Evolutionary conservation across 1,140 invertebrate species (phyloP), one percentile per base, ranked within the genome.

Genomic region (Popillia japonica): DNA sequence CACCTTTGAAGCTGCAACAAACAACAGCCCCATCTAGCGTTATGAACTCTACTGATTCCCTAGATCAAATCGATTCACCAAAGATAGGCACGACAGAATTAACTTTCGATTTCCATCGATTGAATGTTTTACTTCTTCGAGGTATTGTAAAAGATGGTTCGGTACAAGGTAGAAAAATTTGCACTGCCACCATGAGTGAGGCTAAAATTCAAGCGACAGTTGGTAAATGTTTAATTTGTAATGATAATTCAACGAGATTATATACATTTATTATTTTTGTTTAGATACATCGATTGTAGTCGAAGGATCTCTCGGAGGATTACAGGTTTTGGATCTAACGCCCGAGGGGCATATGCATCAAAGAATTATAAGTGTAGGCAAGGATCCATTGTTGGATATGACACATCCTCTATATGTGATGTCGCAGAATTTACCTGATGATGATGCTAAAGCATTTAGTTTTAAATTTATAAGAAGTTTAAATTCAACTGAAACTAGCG

Each of bases 321-420:
- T 98, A 42, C 96, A 98, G 85, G 90, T 95, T 48, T 88, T 97
- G n/a, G 96, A 98, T 87, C 91, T 98, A 72, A 96, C 96, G 11
- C 91, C 93, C 7, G 95, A 95, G 82, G 94, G 93, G 0, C 92
- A 93, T 75, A 89, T 92, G 68, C 96, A 98, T 88, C 93, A 96
- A 84, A 88, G 95, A 76, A 94, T 98, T 78, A 87, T 98, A 64
- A 94, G 94, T 78, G 94, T 98, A 11, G 96, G 96, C 2, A 90
- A 92, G 75, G 94, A 96, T 87, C 93, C 91, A 0, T 81, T 93
- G 2, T 88, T 90, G 6, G 90, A 89, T 78, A 83, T 87, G 27
- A 79, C 81, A 17, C 85, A 90, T 82, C 87, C 89, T 74, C 82
- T 92, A 23, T 91, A 90, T 83, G 84, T 87, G 34, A 86, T 87